Evolutionary conservation across 2,888 invertebrate species (phyloP), one percentile per base, ranked within the genome.

Genomic region (Vesta saturnalis): DNA sequence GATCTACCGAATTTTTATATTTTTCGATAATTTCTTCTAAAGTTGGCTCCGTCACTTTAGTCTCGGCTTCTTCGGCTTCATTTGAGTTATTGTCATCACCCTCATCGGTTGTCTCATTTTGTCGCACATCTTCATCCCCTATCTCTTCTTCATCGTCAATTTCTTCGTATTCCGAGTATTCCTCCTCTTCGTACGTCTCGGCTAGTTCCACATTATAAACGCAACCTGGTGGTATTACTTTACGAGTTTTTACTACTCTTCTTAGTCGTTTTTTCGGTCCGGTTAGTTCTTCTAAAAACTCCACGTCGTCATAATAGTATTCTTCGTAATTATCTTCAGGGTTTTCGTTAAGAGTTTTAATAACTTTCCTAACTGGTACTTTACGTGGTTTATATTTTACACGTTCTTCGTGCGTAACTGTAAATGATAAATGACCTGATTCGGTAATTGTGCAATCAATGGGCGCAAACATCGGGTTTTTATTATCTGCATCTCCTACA

Each of bases 391-490:
- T 78, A 1, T 79, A 78, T 65, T 79, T 77, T 6, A 82, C 80
- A 6, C 82, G 73, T 75, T 84, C 84, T 74, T 84, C 83, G 1
- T 79, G 77, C 10, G 78, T 78, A 1, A 80, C 77, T 23, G 83
- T 82, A 72, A 84, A 84, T 1, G 83, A 83, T 55, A 84, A 72
- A 72, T 83, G 81, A 2, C 84, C 84, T 65, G 82, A 82, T 18
- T 81, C 79, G 1, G 90, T 90, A 66, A 87, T 86, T 10, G 92
- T 81, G 0, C 89, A 88, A 83, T 92, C 91, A 0, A 92, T 91
- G 22, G 91, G 90, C 35, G 92, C 85, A 81, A 93, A 93, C 71
- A 90, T 87, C 0, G 90, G 87, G 56, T 87, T 86, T 62, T 86
- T 86, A 72, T 83, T 85, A 76, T 88, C 87, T 70, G 88, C 86